Conservation (phyloP, 2,113 vertebrate species). For the Pycnonotus jocosus region DNA sequence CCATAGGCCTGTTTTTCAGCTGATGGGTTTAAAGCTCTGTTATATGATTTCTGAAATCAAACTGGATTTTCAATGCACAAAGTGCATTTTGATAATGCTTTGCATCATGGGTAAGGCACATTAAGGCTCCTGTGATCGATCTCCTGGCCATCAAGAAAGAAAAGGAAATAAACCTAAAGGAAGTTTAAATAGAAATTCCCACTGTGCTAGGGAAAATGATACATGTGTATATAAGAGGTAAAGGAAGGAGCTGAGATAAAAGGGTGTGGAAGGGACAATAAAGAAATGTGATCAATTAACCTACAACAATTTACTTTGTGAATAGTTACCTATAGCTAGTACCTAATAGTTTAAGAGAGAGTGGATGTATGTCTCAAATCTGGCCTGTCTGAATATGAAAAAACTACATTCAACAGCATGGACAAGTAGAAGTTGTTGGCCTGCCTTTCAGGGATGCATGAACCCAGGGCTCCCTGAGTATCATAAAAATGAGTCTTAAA, state of each 20-base stretch:
- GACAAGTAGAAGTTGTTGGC: neutral
- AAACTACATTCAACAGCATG: neutral
- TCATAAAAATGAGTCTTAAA: neutral
- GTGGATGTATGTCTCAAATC: neutral
- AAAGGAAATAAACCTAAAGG: neutral
- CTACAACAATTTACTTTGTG: neutral
- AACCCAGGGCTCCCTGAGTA: neutral
- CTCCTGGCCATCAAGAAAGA: neutral
- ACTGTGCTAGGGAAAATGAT: neutral
- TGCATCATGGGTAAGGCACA: neutral
- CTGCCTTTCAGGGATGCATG: neutral
- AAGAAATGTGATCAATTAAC: neutral
- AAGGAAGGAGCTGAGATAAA: neutral
- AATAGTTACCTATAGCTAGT: neutral
- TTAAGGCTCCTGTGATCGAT: neutral
- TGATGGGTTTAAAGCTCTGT: neutral
- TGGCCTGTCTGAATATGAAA: neutral
- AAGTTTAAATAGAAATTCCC: neutral
- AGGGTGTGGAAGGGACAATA: neutral
- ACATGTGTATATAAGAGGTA: neutral
- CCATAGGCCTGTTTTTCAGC: neutral
- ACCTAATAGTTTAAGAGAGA: neutral
- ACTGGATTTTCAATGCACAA: neutral
- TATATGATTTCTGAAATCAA: neutral
- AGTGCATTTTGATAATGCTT: neutral